Percentiles rank a stretch among this genome's conserved stretches.
Evolutionary conservation across 2,888 invertebrate genomes (phyloP).

Genomic region (Drosophila aldrichi): DNA sequence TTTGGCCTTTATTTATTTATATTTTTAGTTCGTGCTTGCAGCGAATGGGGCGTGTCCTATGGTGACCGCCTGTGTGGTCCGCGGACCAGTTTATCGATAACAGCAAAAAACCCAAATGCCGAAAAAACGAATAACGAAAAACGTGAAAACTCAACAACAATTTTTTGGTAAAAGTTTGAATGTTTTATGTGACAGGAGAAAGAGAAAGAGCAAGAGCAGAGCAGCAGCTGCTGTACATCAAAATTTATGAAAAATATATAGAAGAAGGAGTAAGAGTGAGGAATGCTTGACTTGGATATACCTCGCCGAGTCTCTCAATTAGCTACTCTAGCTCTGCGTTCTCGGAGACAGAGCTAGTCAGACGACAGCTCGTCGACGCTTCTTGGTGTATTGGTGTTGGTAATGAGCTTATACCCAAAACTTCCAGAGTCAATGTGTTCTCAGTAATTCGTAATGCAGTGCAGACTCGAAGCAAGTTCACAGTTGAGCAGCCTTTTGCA

Average conservation of each 20-base stretch:
- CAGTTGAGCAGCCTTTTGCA: slow-evolving; percentile 1
- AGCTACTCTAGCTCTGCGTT: too few relatives aligned
- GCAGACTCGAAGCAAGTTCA: neutral
- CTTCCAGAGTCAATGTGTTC: neutral
- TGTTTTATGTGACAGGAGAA: slow-evolving; percentile 49
- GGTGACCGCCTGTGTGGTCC: slow-evolving; percentile 59
- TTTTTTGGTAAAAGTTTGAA: slow-evolving; percentile 51
- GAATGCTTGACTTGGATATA: neutral
- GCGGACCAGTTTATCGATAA: slow-evolving; percentile 65
- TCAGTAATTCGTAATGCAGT: neutral
- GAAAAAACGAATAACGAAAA: neutral
- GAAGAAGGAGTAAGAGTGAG: neutral
- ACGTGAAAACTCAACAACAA: slow-evolving; percentile 3
- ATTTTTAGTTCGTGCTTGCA: slow-evolving; percentile 16
- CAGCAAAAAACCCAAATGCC: neutral
- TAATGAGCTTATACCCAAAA: neutral
- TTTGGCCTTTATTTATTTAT: slow-evolving; percentile 31
- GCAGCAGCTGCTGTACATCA: slow-evolving; percentile 15
- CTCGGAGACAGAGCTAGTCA: neutral
- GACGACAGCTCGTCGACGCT: neutral
- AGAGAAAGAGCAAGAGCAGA: slow-evolving; percentile 4
- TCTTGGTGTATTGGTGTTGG: neutral
- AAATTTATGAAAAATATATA: slow-evolving; percentile 33
- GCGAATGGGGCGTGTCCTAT: slow-evolving; percentile 60
- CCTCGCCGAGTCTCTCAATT: too few relatives aligned